A percentile compares a stretch with the other conserved stretches of the same genome.
These are phyloP conservation scores for Oncopodura yosiiana DNA, from an alignment of 1,140 invertebrate genomes.

Conservation along the genomic window DNA sequence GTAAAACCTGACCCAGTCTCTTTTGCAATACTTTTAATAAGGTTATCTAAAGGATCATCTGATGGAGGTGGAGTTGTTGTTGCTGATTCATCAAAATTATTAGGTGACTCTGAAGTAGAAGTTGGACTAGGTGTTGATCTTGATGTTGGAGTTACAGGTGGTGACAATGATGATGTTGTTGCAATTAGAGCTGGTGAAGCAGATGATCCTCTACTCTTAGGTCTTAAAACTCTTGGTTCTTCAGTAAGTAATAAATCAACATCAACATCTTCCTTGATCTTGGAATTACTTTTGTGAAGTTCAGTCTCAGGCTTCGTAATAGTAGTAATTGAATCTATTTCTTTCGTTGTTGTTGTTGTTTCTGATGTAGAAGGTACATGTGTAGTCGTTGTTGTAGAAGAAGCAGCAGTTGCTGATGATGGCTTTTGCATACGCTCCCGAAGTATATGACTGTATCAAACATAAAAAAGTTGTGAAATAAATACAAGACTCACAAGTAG, in stretches of 20 bases:
- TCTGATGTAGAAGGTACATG: background rate
- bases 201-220: conserved; percentile 17
- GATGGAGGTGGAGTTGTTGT: conserved; percentile 12
- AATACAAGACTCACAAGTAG: too few species aligned
- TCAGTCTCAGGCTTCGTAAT: conserved; percentile 1
- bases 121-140: conserved; percentile 33
- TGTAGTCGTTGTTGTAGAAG: conserved; percentile 14
- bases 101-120: conserved; percentile 14
- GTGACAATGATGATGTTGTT: conserved; percentile 27
- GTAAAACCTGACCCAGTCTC: conserved; percentile 42
- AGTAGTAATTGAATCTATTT: background rate
- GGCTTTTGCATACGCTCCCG: conserved; percentile 62
- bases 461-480: too few species aligned
- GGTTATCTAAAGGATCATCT: conserved; percentile 51
- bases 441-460: conserved; percentile 57
- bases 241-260: conserved; percentile 26
- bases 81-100: conserved; percentile 14
- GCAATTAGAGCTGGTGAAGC: conserved; percentile 29
- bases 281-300: background rate
- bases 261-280: conserved; percentile 5
- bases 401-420: conserved; percentile 32
- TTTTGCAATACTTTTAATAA: conserved; percentile 53
- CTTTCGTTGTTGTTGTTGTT: background rate
- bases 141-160: conserved; percentile 29
- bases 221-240: conserved; percentile 21